These are phyloP conservation scores for Xiphorhynchus erythropygius DNA, from an alignment of 2,797 vertebrate species.

Conservation along the genomic window DNA sequence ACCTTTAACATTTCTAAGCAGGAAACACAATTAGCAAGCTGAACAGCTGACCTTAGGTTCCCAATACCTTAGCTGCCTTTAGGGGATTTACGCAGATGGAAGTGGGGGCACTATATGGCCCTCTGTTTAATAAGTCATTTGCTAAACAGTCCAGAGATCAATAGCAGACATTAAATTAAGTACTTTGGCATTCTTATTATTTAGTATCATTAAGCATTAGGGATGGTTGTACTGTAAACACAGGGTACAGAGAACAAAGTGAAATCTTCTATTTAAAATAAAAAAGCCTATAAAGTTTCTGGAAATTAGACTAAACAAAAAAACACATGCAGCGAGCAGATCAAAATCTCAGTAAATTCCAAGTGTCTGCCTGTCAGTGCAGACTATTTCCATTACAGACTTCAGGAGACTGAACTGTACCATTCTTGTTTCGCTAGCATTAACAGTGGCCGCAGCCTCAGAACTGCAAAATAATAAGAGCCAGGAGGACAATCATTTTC, in stretches of 20 bases:
- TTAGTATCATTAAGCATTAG: conserved; percentile 65
- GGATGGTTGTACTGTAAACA: conserved; percentile 59
- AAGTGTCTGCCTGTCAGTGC: not conserved
- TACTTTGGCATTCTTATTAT: conserved; percentile 63
- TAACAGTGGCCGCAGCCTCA: conserved; percentile 55
- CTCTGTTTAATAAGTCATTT: conserved; percentile 2
- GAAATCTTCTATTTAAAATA: conserved; percentile 44
- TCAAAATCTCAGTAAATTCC: conserved; percentile 59
- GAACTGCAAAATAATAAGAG: conserved; percentile 72
- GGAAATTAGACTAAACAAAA: conserved; percentile 60
- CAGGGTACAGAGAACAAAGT: conserved; percentile 60
- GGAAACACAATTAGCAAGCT: not conserved
- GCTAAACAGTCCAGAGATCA: conserved; percentile 39
- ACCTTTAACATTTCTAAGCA: not conserved
- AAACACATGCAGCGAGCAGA: not conserved
- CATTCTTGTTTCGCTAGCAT: conserved; percentile 63
- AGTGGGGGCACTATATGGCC: not conserved
- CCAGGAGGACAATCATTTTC: conserved; percentile 74
- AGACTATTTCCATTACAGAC: conserved; percentile 62
- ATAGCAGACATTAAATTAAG: conserved; percentile 57
- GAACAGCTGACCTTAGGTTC: not conserved
- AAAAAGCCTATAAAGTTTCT: conserved; percentile 24
- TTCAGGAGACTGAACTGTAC: conserved; percentile 60
- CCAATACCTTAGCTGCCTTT: not conserved
- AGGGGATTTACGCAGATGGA: not conserved